Evolutionary conservation across 2,797 vertebrate species (phyloP), one percentile per base, ranked within the genome.

Genomic region (Hoplostethus mediterraneus): DNA sequence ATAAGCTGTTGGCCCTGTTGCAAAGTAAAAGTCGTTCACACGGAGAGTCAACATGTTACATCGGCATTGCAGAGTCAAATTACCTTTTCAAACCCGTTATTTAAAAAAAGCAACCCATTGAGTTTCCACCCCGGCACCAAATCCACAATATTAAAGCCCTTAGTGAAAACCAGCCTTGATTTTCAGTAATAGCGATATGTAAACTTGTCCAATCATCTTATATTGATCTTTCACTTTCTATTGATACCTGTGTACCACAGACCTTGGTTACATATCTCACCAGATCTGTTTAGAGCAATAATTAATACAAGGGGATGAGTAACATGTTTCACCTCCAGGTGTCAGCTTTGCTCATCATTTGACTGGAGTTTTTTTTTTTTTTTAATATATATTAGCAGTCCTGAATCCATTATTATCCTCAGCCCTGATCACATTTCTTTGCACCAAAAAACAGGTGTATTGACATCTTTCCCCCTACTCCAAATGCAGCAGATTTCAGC

Each of bases 301-400:
- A 33, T 30, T 31, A 25, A 52, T 14, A 49, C 14, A n/a, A n/a
- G 42, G 21, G 6, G 45, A 33, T 1, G 28, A 53, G 48, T 56
- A 4, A 21, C 54, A 14, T 30, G 16, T 80, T 63, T 45, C 33
- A 38, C 78, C 76, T 80, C 61, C 56, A 74, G 81, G 74, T 80
- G 81, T 87, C 71, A 77, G 72, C 61, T 71, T 70, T 80, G 73
- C 65, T 80, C 80, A 56, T 63, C 11, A 14, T 82, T 70, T 44
- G 33, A 64, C 48, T 12, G 8, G 30, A 63, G 30, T 31, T 33
- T 58, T 40, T 64, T 82, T 5, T 30, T 13, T 3, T 13, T 53
- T 31, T 47, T 2, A 2, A 25, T 76, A n/a, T 51, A 58, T 30
- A 60, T 71, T 52, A 57, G 42, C 16, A 3, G 47, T 65, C 48